Base-by-base conservation (phyloP, 2,113 vertebrate genomes). In the Cyrtonyx montezumae region DNA sequence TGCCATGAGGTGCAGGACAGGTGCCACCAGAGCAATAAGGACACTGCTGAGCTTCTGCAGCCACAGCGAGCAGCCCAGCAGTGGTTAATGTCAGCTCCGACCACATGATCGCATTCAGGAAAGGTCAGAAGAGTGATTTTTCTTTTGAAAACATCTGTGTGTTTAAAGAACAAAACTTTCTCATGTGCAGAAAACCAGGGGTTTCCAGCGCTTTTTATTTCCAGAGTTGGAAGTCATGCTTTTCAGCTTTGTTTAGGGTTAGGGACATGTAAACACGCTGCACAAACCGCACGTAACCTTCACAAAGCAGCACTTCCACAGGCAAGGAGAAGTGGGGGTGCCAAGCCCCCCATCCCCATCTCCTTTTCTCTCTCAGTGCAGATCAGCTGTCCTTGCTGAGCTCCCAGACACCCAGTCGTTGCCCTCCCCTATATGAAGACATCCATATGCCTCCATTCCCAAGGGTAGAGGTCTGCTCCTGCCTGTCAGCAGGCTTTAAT, bases 51-150 rank as follows among this genome's bases (percentile, higher is more conserved):
- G 91, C 82, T 80, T 40, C 74, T 18, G 84, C 1, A 15, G 68
- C 75, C 40, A 70, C 19, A 81, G 88, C 69, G 78, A 95, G 87
- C 82, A 96, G 91, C 22, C 53, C 1, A 81, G 69, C 87, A 94
- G 91, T 79, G 73, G 96, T 95, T 97, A 96, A 97, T 94, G 90
- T 94, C 96, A 94, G 82, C 93, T 91, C 93, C 34, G 76, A 94
- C 86, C 95, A 96, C 96, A 95, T 69, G 65, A 87, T 94, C 93
- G 28, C 94, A 65, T 95, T 94, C 95, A 79, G 86, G 73, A 98
- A 97, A 98, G 96, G 96, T 97, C 97, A 98, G 85, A 96, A 87
- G 95, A 97, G 92, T 87, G 93, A 97, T 97, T 98, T 97, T 97
- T 97, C 96, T 96, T 96, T 97, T 96, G 95, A 97, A 97, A 96